Base-by-base conservation (phyloP, 2,797 vertebrate species). In the Gorsachius magnificus region DNA sequence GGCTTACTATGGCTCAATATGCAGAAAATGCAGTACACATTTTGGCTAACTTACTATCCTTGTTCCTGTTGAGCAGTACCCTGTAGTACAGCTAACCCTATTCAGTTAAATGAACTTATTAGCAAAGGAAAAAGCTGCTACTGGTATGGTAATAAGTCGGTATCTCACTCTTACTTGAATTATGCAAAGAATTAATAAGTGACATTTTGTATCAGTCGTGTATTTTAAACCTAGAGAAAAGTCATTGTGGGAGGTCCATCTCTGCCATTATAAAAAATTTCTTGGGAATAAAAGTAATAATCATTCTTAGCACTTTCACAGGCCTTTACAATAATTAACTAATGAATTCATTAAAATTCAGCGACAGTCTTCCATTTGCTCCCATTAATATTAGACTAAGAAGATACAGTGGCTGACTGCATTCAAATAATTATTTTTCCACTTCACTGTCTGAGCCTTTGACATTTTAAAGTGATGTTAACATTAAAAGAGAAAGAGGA, bases 301-400 rank as follows among this genome's bases (percentile, higher is more conserved):
- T 89, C 13, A 90, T 92, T 75, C 83, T 87, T 91, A 69, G 53
- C 31, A 25, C 71, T 94, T 92, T 92, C 87, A 64, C 2, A 1
- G 75, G 72, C 45, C 63, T 84, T 92, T 95, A 60, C 58, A 50
- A 43, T 89, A 91, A 96, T 96, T 90, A 95, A 83, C 81, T 89
- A 95, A 95, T 92, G 53, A 95, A 92, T 94, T 91, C 61, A 92
- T 95, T 90, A 94, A 87, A 92, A 92, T 92, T 87, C 90, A 92
- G 74, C 56, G 57, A 35, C 84, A 87, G 29, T 81, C 79, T 96
- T 95, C 78, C 36, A 75, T 94, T 95, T 92, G 31, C 22, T 79
- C 14, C n/a, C 50, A 48, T 92, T 96, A 87, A 70, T 95, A 64
- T 60, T 84, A 83, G 61, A 63, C 28, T 83, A 83, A 83, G 89